Percentiles rank a stretch among this genome's conserved stretches.
phyloP scores from a whole-genome alignment of 2,113 vertebrate genomes.

The Menidia beryllina region DNA sequence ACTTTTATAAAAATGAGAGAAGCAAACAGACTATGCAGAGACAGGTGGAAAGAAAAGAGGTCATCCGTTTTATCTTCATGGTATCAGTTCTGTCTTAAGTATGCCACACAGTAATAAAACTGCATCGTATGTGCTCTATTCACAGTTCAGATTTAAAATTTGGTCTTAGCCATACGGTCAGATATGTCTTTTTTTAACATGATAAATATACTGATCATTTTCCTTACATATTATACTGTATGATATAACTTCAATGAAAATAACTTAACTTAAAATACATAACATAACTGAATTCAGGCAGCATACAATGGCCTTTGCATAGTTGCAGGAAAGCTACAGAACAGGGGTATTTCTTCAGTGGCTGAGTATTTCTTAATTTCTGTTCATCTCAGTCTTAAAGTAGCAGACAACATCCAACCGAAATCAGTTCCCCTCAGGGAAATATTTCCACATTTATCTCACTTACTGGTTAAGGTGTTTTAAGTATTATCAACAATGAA shows the following conservation, averaged over 20 bases:
- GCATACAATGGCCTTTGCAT: too few species aligned
- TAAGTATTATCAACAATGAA: not conserved
- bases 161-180: constrained; percentile 52
- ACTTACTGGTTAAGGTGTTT: not conserved
- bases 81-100: constrained; percentile 50
- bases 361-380: not conserved
- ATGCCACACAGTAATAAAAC: constrained; percentile 49
- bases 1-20: constrained; percentile 31
- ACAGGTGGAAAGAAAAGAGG: constrained; percentile 7
- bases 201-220: too few species aligned
- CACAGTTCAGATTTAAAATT: constrained; percentile 19
- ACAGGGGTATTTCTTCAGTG: not conserved
- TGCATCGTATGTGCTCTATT: constrained; percentile 18
- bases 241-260: too few species aligned
- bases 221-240: too few species aligned
- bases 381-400: not conserved
- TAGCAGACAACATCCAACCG: not conserved
- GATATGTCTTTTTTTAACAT: constrained; percentile 3
- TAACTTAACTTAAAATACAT: too few species aligned
- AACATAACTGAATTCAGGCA: too few species aligned
- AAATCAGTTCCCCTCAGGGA: not conserved
- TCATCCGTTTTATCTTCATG: constrained; percentile 61
- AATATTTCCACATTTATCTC: not conserved
- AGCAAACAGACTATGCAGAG: constrained; percentile 3
- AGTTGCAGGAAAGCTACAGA: not conserved